Conservation (phyloP, 1,140 invertebrate species). For the Goniozus legneri region DNA sequence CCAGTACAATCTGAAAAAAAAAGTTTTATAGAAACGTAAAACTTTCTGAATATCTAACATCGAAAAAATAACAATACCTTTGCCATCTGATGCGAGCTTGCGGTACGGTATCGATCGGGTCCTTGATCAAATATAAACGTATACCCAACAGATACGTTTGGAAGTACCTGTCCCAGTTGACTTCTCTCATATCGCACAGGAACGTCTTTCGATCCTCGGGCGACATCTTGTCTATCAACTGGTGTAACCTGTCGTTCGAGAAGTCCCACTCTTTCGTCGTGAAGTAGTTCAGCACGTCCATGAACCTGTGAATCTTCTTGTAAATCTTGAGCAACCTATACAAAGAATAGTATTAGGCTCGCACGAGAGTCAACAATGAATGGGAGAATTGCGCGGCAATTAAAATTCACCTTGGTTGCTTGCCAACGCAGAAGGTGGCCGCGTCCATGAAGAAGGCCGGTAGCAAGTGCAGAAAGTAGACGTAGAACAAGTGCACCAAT, state of each 20-base stretch:
- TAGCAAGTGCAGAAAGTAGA: constrained; percentile 60
- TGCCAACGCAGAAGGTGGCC: constrained; percentile 58
- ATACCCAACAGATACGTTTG: constrained; percentile 59
- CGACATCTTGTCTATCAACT: constrained; percentile 61
- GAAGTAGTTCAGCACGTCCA: constrained; percentile 70
- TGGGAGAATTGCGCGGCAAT: neutral
- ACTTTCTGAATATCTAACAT: neutral
- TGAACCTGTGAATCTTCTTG: constrained; percentile 65
- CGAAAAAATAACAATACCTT: constrained; percentile 49
- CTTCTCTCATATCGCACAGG: constrained; percentile 64
- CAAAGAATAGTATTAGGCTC: constrained; percentile 12
- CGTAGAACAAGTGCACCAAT: constrained; percentile 51
- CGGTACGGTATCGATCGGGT: constrained; percentile 58
- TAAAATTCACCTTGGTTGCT: constrained; percentile 49
- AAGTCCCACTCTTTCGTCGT: constrained; percentile 70
- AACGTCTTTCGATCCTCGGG: constrained; percentile 64
- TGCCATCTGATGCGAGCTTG: constrained; percentile 53
- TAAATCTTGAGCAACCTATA: constrained; percentile 67
- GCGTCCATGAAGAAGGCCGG: constrained; percentile 69
- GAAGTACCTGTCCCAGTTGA: constrained; percentile 61
- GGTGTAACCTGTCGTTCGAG: constrained; percentile 57
- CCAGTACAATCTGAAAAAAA: constrained; percentile 48
- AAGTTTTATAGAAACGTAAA: constrained; percentile 4
- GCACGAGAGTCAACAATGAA: neutral
- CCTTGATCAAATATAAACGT: constrained; percentile 61